These are phyloP conservation scores for Aphis gossypii DNA, from an alignment of 1,140 invertebrate genomes.

Conservation along the genomic window DNA sequence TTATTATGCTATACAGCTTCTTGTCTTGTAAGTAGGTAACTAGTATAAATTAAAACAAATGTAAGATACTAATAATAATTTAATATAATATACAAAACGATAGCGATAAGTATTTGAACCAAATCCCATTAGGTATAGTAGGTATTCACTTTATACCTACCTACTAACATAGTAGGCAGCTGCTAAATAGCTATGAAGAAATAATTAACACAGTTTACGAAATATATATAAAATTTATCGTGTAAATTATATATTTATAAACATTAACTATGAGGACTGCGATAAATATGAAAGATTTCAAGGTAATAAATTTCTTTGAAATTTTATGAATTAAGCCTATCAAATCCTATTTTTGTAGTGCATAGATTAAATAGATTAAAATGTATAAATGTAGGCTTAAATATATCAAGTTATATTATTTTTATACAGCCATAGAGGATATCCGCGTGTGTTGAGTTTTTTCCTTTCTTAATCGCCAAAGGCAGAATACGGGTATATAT, in stretches of 20 bases:
- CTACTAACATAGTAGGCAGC: not conserved
- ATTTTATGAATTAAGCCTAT: constrained; percentile 2
- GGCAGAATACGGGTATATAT: not conserved
- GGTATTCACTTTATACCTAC: not conserved
- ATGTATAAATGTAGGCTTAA: not conserved
- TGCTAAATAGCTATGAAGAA: not conserved
- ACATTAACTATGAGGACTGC: not conserved
- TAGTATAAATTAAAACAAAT: constrained; percentile 1
- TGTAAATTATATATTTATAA: constrained; percentile 4
- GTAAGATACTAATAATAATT: not conserved
- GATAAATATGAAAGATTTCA: not conserved
- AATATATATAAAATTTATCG: not conserved
- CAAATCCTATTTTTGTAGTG: not conserved
- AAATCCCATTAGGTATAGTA: not conserved
- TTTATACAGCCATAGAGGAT: not conserved
- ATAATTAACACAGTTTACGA: constrained; percentile 9
- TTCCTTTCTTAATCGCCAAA: constrained; percentile 33
- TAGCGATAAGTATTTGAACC: not conserved
- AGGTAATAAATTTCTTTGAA: not conserved
- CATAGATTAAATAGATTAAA: not conserved
- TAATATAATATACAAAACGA: not conserved
- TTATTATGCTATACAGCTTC: not conserved
- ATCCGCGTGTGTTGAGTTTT: not conserved
- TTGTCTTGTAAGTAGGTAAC: not conserved
- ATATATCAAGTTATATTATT: not conserved